Base-by-base conservation (phyloP, 2,888 invertebrate genomes). In the Tineola bisselliella region DNA sequence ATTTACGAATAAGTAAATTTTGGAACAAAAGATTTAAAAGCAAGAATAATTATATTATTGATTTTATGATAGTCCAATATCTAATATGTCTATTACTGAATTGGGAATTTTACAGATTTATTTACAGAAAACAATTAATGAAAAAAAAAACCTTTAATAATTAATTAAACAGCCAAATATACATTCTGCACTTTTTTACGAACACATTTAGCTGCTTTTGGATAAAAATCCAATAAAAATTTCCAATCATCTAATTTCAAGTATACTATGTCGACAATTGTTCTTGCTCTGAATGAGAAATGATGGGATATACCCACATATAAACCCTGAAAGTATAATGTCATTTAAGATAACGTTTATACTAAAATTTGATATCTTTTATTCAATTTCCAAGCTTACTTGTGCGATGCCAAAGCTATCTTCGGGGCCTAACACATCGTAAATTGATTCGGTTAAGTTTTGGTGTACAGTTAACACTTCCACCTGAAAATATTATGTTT, bases 331-430 rank as follows among this genome's bases (percentile, higher is more conserved):
- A 76, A 76, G 31, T 25, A 25, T 25, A 25, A 59, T 33, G n/a
- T n/a, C n/a, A n/a, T n/a, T n/a, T n/a, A n/a, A n/a, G n/a, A n/a
- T n/a, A n/a, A n/a, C n/a, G n/a, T n/a, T n/a, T 60, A 61, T 25
- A 43, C 25, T 25, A 25, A 25, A 25, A 6, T 25, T 6, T 25
- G 25, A 25, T 25, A 25, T 25, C 25, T 6, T 25, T 25, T n/a
- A n/a, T n/a, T n/a, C n/a, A n/a, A n/a, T n/a, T n/a, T 25, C 25
- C 2, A 4, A 25, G 25, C 15, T 54, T 70, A 84, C 86, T 76
- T 87, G 86, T n/a, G 84, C 84, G 10, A 89, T 74, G 17, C 89
- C 89, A 71, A 89, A 89, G 68, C 88, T 84, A 64, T 89, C 89
- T 71, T 86, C 86, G 0, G 83, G 81, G 1, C 84, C 87, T 17